A percentile compares a stretch with the other conserved stretches of the same genome.
These are phyloP conservation scores for Cyprinus carpio DNA, from an alignment of 2,113 vertebrate genomes.

Conservation along the genomic window DNA sequence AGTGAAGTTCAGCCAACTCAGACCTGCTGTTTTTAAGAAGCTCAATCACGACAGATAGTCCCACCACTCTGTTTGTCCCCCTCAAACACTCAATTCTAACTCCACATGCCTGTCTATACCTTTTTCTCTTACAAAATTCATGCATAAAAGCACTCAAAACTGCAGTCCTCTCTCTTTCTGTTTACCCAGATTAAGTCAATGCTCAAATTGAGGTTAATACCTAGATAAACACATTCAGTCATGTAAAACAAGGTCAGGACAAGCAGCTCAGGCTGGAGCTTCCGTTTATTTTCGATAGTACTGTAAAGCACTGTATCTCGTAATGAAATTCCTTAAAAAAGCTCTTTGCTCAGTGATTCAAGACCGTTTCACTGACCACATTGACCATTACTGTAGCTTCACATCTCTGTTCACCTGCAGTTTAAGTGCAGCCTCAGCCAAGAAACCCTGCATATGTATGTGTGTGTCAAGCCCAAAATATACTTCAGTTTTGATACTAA, in stretches of 20 bases:
- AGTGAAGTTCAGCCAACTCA: background rate
- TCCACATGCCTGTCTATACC: background rate
- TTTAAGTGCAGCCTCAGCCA: no score
- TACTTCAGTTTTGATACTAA: no score
- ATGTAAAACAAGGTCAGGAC: conserved; percentile 39
- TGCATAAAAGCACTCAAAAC: background rate
- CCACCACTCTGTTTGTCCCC: no score
- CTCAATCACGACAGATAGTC: background rate
- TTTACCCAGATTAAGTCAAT: conserved; percentile 28
- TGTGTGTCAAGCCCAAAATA: no score
- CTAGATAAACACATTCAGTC: conserved; percentile 40
- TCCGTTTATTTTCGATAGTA: background rate
- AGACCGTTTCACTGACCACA: background rate
- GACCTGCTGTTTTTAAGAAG: background rate
- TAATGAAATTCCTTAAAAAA: conserved; percentile 2
- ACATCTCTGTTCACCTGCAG: background rate
- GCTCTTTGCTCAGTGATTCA: background rate
- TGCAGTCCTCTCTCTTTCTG: background rate
- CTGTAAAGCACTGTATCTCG: background rate
- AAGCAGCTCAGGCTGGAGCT: background rate
- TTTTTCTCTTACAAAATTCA: background rate
- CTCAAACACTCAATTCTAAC: no score
- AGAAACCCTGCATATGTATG: no score
- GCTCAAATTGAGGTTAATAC: conserved; percentile 45
- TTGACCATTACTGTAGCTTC: conserved; percentile 12